A percentile compares a stretch with the other conserved stretches of the same genome.
Conservation (phyloP, 2,797 vertebrate genomes). For the Remorina albescens region DNA sequence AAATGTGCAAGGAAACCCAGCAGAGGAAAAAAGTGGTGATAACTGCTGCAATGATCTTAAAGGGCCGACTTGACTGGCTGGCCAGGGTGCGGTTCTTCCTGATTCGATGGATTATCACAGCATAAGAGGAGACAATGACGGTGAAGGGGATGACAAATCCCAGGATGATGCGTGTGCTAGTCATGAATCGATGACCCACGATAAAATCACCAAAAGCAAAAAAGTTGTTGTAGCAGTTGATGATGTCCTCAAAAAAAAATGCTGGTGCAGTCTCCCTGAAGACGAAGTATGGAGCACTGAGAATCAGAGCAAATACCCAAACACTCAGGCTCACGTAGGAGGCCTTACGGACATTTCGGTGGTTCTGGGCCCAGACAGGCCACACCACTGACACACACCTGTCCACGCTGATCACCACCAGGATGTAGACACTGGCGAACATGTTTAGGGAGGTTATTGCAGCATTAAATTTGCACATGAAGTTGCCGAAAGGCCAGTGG, state of each 20-base stretch:
- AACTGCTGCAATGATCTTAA: conserved; percentile 91
- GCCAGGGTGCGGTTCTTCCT: conserved; percentile 84
- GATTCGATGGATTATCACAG: conserved; percentile 84
- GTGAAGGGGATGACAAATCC: conserved; percentile 90
- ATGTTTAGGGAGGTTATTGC: conserved; percentile 89
- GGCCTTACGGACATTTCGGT: conserved; percentile 84
- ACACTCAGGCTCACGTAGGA: conserved; percentile 82
- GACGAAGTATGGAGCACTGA: conserved; percentile 88
- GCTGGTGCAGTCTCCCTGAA: conserved; percentile 86
- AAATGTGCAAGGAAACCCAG: conserved; percentile 91
- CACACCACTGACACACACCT: conserved; percentile 88
- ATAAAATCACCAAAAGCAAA: conserved; percentile 82
- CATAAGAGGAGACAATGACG: conserved; percentile 88
- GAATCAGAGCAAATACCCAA: conserved; percentile 86
- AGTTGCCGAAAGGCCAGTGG: conserved; percentile 89
- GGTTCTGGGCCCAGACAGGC: conserved; percentile 92
- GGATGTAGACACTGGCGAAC: conserved; percentile 91
- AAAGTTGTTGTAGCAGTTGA: conserved; percentile 90
- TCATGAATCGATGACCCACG: conserved; percentile 84
- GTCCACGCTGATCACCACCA: conserved; percentile 91
- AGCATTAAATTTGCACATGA: conserved; percentile 92
- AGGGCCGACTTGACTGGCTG: conserved; percentile 84
- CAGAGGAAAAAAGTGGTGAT: conserved; percentile 91
- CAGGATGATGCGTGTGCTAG: conserved; percentile 84
- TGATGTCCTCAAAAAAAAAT: conserved; percentile 67